These are phyloP conservation scores for Globicephala melas DNA, from an alignment of 2,113 vertebrate species.

Conservation along the genomic window DNA sequence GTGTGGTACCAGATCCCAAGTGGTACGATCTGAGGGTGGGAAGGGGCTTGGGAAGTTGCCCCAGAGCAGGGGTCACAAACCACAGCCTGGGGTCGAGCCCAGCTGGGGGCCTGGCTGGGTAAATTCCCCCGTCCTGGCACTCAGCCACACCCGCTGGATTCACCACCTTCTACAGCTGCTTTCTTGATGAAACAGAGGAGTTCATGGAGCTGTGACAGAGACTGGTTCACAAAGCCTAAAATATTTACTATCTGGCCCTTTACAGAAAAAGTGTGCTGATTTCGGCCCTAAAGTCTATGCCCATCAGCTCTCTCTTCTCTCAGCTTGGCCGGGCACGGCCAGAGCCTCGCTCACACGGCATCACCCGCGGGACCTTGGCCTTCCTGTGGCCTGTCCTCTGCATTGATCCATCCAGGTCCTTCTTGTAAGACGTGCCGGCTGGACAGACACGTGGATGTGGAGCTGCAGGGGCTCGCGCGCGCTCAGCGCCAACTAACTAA, in stretches of 20 bases:
- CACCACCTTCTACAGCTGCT: accelerated
- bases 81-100: accelerated
- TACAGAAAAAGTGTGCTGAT: neutral
- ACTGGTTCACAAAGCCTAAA: neutral
- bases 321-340: accelerated
- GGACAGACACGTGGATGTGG: accelerated
- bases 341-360: accelerated
- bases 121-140: accelerated
- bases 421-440: neutral
- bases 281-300: neutral
- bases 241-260: neutral
- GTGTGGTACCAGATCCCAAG: neutral
- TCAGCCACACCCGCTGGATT: accelerated
- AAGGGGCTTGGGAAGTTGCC: neutral
- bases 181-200: neutral
- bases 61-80: neutral
- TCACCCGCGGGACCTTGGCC: accelerated
- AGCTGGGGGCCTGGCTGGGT: neutral
- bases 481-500: accelerated
- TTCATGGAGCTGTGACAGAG: neutral
- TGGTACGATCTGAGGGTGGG: accelerated
- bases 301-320: neutral
- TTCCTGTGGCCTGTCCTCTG: neutral
- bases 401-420: neutral
- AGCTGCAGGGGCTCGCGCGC: accelerated